Evolutionary conservation across 2,113 vertebrate species (phyloP), one percentile per base, ranked within the genome.

Genomic region (Ailuropoda melanoleuca): DNA sequence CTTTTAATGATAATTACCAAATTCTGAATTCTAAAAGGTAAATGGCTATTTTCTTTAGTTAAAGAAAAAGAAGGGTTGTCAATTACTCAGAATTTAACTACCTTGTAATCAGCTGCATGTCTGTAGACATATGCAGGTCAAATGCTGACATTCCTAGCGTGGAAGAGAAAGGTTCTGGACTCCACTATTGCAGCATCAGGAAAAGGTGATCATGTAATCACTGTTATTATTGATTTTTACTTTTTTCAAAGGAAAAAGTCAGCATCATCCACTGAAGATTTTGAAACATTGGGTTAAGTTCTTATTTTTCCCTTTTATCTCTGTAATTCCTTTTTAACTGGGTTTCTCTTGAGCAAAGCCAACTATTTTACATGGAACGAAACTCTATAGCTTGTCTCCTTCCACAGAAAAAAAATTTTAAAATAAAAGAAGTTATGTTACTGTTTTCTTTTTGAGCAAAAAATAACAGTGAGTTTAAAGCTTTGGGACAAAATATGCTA

Each of bases 171-270:
- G 87, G 62, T 48, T n/a, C 26, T 78, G 1, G 0, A 14, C 4
- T 95, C 58, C 7, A 15, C 4, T 31, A 29, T 5, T 43, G 64
- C 14, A 60, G 19, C 37, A 53, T 58, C 24, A n/a, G 4, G 37
- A 53, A 93, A 91, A 96, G 70, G 0, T 46, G 8, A n/a, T 88
- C 9, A 68, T 34, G 21, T 48, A 88, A 82, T 9, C 2, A 3
- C 64, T 64, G 29, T 60, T 60, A 43, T 60, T 46, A 5, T 24
- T 15, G 56, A 83, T 84, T 64, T 74, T 72, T 56, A 80, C 66
- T 8, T 85, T 55, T 75, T 55, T 2, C 4, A 75, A 90, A 81
- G 72, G 55, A 74, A 64, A 94, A 80, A 56, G 92, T 91, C 21
- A 86, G 8, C 64, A 91, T 21, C 4, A 23, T 60, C 37, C 55